Evolutionary conservation across 2,113 vertebrate species (phyloP), one percentile per base, ranked within the genome.

Genomic region (Archocentrus centrarchus): DNA sequence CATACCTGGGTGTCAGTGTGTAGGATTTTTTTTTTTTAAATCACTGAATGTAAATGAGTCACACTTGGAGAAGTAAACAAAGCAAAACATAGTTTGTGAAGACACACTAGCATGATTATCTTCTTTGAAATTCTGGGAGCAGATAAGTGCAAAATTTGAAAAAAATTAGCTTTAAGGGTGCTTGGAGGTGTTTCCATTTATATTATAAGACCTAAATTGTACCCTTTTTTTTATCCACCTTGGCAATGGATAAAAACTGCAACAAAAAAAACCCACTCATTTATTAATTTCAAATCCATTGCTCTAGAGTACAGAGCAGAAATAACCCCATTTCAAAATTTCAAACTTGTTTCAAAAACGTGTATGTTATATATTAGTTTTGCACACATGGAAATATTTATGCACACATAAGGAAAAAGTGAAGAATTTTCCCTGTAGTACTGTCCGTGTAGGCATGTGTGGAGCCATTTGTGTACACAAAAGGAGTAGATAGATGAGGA

Each of bases 401-500:
- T 80, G 77, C 55, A 77, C 41, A 59, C 6, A 22, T 77, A 63
- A 80, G 68, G 47, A 68, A 22, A 62, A 87, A 86, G 66, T 61
- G 61, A 75, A 79, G 73, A 35, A 60, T 82, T 61, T 62, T 39
- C 64, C 62, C 63, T 32, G 55, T 44, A 62, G 58, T 41, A 22
- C 79, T 73, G 7, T 41, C 32, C 2, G 3, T 82, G 85, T 75
- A 30, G 78, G 84, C 30, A 79, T 37, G 79, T 76, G 64, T 86
- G 83, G 55, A 82, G 75, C 32, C 75, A 68, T 88, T 88, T 84
- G 75, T 70, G 79, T 47, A 32, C 30, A 64, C 37, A 62, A 68
- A 50, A 62, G 63, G 59, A 61, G 77, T 37, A 83, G 80, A 88
- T 68, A 60, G 81, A 89, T 79, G 68, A 64, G 32, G 87, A 86